Evolutionary conservation across 2,797 vertebrate genomes (phyloP), one percentile per base, ranked within the genome.

Genomic region (Linurgus olivaceus): DNA sequence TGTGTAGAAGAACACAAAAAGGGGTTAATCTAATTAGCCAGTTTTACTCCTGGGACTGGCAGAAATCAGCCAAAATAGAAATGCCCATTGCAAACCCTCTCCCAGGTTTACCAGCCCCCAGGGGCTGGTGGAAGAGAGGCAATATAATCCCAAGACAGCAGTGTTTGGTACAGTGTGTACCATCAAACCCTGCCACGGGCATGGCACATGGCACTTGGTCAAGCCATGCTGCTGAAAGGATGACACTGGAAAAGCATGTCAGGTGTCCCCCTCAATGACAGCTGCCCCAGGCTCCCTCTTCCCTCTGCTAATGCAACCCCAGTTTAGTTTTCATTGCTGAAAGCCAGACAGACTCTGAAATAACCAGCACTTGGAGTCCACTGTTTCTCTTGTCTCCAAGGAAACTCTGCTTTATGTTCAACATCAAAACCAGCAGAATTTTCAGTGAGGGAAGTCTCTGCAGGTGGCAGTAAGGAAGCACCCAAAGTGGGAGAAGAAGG

Each of bases 61-160:
- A 88, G 79, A 59, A 93, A 15, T 66, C 62, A 78, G 71, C 75
- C 59, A 87, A 97, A 96, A 95, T 97, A 96, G 94, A 79, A 91
- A 79, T 68, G 65, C 31, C 90, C 86, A 61, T 55, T 0, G 7
- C 68, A 83, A 89, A 65, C 23, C 9, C 73, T 94, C 68, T 91
- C 51, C 80, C 65, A 73, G 59, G 77, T 57, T 92, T 66, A n/a
- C 24, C 67, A 76, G 51, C 63, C 90, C 33, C 74, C 80, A 58
- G 71, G 74, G 92, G 45, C 48, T 4, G 52, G 26, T 63, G 44
- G 51, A 74, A 63, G 54, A 82, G 68, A 17, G 10, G 61, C 55
- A 38, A 17, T 2, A 6, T 17, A 23, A n/a, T 61, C 77, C 86
- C 89, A 59, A 18, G 17, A 37, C 71, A 62, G 51, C 0, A 3